Base-by-base conservation (phyloP, 2,113 vertebrate species). In the Pionites leucogaster region DNA sequence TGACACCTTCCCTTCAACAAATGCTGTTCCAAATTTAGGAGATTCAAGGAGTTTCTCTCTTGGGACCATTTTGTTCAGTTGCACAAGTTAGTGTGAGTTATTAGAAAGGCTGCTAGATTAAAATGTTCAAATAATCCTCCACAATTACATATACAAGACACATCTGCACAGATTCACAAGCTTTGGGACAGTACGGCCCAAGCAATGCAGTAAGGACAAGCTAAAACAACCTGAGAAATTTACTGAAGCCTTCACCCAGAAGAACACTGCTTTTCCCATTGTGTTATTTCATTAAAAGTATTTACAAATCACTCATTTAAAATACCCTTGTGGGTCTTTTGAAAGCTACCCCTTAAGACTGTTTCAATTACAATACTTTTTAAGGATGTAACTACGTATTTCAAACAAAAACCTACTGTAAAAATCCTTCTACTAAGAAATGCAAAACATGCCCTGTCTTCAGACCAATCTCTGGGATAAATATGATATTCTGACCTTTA, bases 381-480 rank as follows among this genome's bases (percentile, higher is more conserved):
- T 17, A 71, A 52, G 44, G 41, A 77, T 42, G 78, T 33, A 92
- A 78, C 37, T 41, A 31, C 22, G 16, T 15, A 47, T 68, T 88
- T 92, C 59, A 75, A 88, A 92, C 57, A 96, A 88, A 94, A 89
- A 25, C 2, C 52, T 82, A 75, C 72, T 84, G 39, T 83, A 86
- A 92, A 93, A 83, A 88, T 33, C 6, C 16, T 86, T 95, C 79
- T 64, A 82, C 13, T 76, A 64, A 71, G 69, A 90, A 95, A 78
- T 86, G 35, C 17, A 81, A 93, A 94, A 78, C 13, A 63, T 55
- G 39, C 41, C 44, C n/a, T 79, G 62, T 39, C 76, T 78, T 75
- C 41, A 86, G 55, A 52, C 19, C 52, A 52, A 44, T 67, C 72
- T 90, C 72, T 60, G 60, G 39, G 52, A 78, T 65, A 94, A 95